Conservation (phyloP, 2,888 invertebrate species). For the Harmothoe impar region DNA sequence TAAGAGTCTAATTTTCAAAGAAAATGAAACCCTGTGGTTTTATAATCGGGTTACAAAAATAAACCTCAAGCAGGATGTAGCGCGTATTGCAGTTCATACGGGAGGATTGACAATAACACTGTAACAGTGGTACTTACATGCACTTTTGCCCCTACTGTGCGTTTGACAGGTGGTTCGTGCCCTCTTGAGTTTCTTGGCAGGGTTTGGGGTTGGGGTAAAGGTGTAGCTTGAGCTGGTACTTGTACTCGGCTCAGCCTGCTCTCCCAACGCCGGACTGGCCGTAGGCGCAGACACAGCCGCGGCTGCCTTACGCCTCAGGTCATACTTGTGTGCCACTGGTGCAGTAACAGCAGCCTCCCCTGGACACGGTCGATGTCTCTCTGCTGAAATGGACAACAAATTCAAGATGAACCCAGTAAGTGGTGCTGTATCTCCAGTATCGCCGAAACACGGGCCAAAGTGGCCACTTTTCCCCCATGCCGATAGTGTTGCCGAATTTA, state of each 20-base stretch:
- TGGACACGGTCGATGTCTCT: not conserved
- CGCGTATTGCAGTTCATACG: too few species aligned
- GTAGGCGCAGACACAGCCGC: constrained; percentile 59
- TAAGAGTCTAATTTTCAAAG: too few species aligned
- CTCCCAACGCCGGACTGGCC: constrained; percentile 31
- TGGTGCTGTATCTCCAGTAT: too few species aligned
- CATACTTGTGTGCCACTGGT: constrained; percentile 65
- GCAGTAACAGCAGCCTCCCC: constrained; percentile 34
- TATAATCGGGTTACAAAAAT: too few species aligned
- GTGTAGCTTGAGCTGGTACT: constrained; percentile 56
- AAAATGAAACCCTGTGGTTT: too few species aligned
- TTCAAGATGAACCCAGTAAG: not conserved
- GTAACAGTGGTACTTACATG: constrained; percentile 42
- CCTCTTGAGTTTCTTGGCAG: constrained; percentile 56
- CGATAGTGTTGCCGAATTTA: too few species aligned
- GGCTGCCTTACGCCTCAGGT: constrained; percentile 68
- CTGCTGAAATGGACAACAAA: constrained; percentile 14
- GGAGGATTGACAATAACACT: too few species aligned
- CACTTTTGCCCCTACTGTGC: constrained; percentile 50
- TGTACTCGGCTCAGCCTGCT: constrained; percentile 49
- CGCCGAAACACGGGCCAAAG: too few species aligned
- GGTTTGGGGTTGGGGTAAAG: constrained; percentile 44
- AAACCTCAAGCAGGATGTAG: too few species aligned
- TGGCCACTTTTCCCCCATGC: too few species aligned
- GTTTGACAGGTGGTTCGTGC: constrained; percentile 37